Conservation (phyloP, 1,140 invertebrate species). For the Bombus polaris region DNA sequence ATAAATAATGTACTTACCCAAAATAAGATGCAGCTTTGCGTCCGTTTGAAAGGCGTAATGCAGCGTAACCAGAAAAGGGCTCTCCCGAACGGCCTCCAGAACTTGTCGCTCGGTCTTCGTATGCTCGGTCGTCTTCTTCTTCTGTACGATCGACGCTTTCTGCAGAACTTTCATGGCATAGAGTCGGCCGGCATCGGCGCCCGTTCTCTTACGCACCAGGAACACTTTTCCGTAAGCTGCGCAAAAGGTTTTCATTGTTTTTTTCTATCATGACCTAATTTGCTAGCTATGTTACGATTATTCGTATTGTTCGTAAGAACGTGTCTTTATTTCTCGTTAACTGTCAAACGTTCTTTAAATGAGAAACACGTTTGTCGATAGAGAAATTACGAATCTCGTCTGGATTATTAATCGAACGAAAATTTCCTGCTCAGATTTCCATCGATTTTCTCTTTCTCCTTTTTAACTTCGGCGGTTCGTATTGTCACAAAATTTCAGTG, state of each 20-base stretch:
- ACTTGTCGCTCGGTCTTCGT: constrained; percentile 95
- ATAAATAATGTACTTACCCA: constrained; percentile 86
- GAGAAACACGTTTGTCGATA: no score
- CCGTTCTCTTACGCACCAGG: constrained; percentile 92
- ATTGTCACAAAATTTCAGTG: neutral
- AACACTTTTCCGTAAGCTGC: constrained; percentile 97
- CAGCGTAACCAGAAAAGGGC: constrained; percentile 95
- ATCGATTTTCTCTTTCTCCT: neutral
- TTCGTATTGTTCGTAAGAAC: neutral
- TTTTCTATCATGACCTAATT: no score
- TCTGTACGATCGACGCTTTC: constrained; percentile 94
- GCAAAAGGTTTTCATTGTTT: constrained; percentile 73
- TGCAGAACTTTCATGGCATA: constrained; percentile 98
- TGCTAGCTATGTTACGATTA: no score
- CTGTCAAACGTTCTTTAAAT: no score
- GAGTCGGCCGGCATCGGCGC: constrained; percentile 90
- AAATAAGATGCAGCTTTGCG: constrained; percentile 94
- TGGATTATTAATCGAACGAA: neutral
- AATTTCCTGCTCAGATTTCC: neutral
- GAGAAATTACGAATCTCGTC: neutral
- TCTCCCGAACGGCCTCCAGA: constrained; percentile 93
- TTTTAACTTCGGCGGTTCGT: neutral
- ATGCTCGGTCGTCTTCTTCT: constrained; percentile 96
- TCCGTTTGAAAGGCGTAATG: constrained; percentile 98
- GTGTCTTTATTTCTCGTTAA: neutral